A percentile compares a stretch with the other conserved stretches of the same genome.
Evolutionary conservation across 2,888 invertebrate species (phyloP).

Genomic region (Parthenolecanium corni): DNA sequence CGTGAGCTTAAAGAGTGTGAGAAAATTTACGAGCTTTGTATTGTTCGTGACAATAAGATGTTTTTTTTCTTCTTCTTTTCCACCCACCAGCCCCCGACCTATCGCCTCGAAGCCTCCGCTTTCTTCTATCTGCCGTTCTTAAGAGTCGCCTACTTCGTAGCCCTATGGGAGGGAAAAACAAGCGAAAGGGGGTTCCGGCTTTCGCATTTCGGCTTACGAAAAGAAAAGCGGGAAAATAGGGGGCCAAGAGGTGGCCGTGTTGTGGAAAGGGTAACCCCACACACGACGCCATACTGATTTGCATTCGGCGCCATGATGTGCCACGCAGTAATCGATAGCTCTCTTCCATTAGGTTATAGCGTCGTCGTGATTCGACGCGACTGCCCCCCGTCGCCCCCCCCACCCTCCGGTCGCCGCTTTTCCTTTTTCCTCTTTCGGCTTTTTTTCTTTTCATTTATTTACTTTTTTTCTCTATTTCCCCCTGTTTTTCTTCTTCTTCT

Average conservation of each 20-base stretch:
- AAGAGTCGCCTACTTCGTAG: not conserved
- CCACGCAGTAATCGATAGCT: conserved; percentile 28
- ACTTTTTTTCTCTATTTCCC: not conserved
- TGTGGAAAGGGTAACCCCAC: conserved; percentile 6
- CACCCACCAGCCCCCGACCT: not conserved
- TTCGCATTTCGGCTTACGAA: no score
- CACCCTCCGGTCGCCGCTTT: not conserved
- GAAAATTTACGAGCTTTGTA: conserved; percentile 28
- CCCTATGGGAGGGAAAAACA: not conserved
- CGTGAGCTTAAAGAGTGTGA: conserved; percentile 27
- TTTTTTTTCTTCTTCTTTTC: not conserved
- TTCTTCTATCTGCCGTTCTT: not conserved
- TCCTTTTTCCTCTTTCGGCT: no score
- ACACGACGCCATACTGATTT: conserved; percentile 31
- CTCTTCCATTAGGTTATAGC: conserved; percentile 25
- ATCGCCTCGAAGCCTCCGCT: not conserved
- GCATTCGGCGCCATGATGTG: conserved; percentile 29
- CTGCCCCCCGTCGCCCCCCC: conserved; percentile 7
- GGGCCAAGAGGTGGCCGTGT: not conserved
- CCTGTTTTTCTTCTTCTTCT: not conserved
- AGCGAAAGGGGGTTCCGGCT: not conserved
- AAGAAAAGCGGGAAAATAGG: not conserved
- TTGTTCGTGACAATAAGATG: not conserved
- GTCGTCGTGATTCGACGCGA: conserved; percentile 28
- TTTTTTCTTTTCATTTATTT: no score